phyloP scores from a whole-genome alignment of 2,888 invertebrate genomes.

The Polydrusus cervinus region DNA sequence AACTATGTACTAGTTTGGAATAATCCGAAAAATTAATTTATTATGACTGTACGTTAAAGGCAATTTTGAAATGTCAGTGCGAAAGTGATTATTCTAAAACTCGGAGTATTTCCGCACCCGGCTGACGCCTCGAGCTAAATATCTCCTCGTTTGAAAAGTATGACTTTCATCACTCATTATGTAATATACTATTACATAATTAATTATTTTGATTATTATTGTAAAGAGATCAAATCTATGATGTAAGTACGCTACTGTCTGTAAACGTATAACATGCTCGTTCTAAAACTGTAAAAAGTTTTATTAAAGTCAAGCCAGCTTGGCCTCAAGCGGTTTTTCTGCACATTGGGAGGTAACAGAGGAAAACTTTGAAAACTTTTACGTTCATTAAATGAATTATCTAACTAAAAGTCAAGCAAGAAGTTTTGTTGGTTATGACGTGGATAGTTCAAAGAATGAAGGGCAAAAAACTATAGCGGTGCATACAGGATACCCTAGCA shows the following conservation, averaged over 20 bases:
- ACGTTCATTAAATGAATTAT: constrained; percentile 16
- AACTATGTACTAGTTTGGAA: no score
- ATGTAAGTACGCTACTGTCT: neutral
- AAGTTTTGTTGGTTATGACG: neutral
- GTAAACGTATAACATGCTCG: neutral
- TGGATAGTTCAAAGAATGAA: neutral
- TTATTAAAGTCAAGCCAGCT: constrained; percentile 8
- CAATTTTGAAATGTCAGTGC: no score
- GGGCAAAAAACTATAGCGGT: neutral
- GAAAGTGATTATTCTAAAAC: no score
- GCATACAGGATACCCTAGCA: neutral
- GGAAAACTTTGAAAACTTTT: constrained; percentile 14
- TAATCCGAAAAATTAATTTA: no score
- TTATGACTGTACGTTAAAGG: no score
- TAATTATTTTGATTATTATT: no score
- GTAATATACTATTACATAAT: no score
- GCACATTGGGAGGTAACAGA: constrained; percentile 3
- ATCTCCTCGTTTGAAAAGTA: no score
- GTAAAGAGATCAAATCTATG: no score
- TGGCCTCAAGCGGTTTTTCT: constrained; percentile 18
- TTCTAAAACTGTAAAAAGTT: constrained; percentile 8
- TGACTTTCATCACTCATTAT: no score
- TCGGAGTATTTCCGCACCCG: no score
- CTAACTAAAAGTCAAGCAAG: constrained; percentile 6
- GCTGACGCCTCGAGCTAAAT: no score